phyloP scores from a whole-genome alignment of 2,113 vertebrate genomes.

The Ptychochromis oligacanthus region DNA sequence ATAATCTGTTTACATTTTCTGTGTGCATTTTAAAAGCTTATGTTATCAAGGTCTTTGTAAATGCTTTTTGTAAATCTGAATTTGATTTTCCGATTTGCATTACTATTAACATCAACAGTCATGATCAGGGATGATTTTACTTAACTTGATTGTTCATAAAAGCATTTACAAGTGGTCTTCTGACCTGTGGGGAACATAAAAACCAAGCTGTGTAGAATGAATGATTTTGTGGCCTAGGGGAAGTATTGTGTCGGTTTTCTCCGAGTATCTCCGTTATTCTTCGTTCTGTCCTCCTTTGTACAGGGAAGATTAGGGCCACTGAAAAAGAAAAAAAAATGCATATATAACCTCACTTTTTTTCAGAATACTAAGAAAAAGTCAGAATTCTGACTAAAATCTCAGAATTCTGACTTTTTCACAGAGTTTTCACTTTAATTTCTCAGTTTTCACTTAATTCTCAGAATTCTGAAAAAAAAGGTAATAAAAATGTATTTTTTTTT shows the following conservation, averaged over 20 bases:
- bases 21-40: slow-evolving; percentile 40
- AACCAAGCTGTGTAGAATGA: slow-evolving; percentile 13
- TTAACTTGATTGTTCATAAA: slow-evolving; percentile 35
- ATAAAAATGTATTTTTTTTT: too few relatives aligned
- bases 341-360: not conserved
- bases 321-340: too few relatives aligned
- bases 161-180: slow-evolving; percentile 53
- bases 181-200: slow-evolving; percentile 18
- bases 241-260: slow-evolving; percentile 6
- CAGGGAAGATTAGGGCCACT: not conserved
- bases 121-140: slow-evolving; percentile 65
- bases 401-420: not conserved
- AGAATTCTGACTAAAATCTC: too few relatives aligned
- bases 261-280: not conserved
- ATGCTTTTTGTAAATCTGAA: slow-evolving; percentile 51
- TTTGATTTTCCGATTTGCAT: slow-evolving; percentile 37
- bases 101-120: slow-evolving; percentile 39
- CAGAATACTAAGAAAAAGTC: too few relatives aligned
- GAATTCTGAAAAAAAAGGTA: not conserved
- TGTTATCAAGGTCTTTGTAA: slow-evolving; percentile 46
- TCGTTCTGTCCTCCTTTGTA: slow-evolving; percentile 16
- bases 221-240: slow-evolving; percentile 34
- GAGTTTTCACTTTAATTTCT: too few relatives aligned
- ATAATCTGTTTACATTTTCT: slow-evolving; percentile 50
- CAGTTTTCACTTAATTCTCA: too few relatives aligned